A percentile compares a stretch with the other conserved stretches of the same genome.
Conservation (phyloP, 2,113 vertebrate species). For the mouse (Mus musculus) region GRCm39 chr11:56388501-56389000, state of each 20-base stretch:
- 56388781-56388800: neutral
- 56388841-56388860: slow-evolving; percentile 54
- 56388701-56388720: neutral
- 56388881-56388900: slow-evolving; percentile 57
- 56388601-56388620: neutral
- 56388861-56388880: slow-evolving; percentile 39
- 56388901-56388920: neutral
- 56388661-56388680: neutral
- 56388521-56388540: neutral
- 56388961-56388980: neutral
- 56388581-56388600: neutral
- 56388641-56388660: neutral
- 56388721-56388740: neutral
- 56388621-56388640: neutral
- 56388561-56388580: neutral
- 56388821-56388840: slow-evolving; percentile 50
- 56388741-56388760: slow-evolving; percentile 26
- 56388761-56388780: neutral
- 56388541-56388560: neutral
- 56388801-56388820: slow-evolving; percentile 67
- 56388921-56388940: neutral
- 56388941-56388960: neutral
- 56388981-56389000: slow-evolving; percentile 17
- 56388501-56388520: neutral
- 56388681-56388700: neutral